Base-by-base conservation (phyloP, 2,888 invertebrate species). In the Cremastinae sp. region DNA sequence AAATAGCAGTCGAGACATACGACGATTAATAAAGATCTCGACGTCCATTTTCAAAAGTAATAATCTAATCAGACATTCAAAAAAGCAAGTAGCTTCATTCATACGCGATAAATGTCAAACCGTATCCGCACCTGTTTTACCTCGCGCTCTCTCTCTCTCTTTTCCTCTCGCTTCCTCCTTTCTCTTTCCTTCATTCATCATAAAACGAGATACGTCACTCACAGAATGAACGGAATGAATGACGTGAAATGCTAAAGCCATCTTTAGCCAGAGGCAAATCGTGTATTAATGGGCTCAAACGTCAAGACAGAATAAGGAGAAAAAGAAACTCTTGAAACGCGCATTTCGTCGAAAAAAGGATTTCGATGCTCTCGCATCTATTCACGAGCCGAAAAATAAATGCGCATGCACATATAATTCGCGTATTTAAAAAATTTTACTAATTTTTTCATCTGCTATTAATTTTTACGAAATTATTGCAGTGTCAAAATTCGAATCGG, bases 21-120 rank as follows among this genome's bases (percentile, higher is more conserved):
- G 41, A 72, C 72, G 9, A 72, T 76, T 72, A 76, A 75, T 75
- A 75, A 75, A 68, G 72, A 76, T 76, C 72, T 53, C 58, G 53
- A 14, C 58, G 71, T 49, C 61, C 62, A 56, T 47, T 54, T 28
- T 62, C 45, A 45, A n/a, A n/a, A n/a, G 43, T 45, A 49, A 68
- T 68, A 45, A 75, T 72, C 51, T 62, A 66, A 75, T 72, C 70
- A 20, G 47, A 38, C 41, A 22, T 43, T 56, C 18, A 14, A 9
- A 28, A 66, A 20, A 51, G 34, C 49, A 8, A 1, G 4, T 49
- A 18, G 18, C 71, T 72, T 58, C 72, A 53, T 69, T 76, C 75
- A 59, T 72, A 16, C 28, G 45, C 68, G 58, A 64, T 58, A 65
- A 73, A 73, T 69, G 72, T 76, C 75, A 76, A 70, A 71, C n/a